Evolutionary conservation across 2,797 vertebrate species (phyloP).

Genomic region (Ataeniobius toweri): DNA sequence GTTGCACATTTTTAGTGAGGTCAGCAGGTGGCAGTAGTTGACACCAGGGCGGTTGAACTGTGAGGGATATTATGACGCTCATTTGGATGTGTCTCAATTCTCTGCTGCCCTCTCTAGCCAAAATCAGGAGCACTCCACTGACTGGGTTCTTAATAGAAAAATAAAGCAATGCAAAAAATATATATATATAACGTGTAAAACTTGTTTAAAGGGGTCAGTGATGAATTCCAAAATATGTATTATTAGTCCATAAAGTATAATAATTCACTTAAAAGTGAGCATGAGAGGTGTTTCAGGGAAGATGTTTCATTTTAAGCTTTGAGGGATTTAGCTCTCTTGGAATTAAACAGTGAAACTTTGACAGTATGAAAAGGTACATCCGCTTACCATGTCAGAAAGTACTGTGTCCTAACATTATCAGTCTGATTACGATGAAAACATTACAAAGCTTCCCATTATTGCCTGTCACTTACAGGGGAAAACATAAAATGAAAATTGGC

Average conservation of each 20-base stretch:
- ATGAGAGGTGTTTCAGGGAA: slow-evolving; percentile 16
- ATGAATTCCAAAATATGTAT: slow-evolving; percentile 16
- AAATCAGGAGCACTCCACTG: slow-evolving; percentile 5
- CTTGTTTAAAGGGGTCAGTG: slow-evolving; percentile 9
- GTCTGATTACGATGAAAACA: slow-evolving; percentile 11
- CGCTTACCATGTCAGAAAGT: background rate
- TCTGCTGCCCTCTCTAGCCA: slow-evolving; percentile 33
- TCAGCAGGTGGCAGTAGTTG: slow-evolving; percentile 72
- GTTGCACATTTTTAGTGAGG: background rate
- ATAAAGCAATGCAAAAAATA: background rate
- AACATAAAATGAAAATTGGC: slow-evolving; percentile 15
- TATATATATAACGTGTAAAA: background rate
- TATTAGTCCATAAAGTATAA: slow-evolving; percentile 13
- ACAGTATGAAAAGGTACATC: slow-evolving; percentile 11
- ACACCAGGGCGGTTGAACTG: slow-evolving; percentile 18
- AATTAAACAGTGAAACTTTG: background rate
- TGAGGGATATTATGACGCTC: slow-evolving; percentile 22
- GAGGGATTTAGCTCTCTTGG: slow-evolving; percentile 15
- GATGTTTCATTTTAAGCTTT: slow-evolving; percentile 1
- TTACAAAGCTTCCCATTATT: background rate
- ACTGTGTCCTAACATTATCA: background rate
- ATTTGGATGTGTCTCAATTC: slow-evolving; percentile 25
- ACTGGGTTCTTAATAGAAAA: slow-evolving; percentile 18
- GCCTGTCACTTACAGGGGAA: background rate
- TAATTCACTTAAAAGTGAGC: slow-evolving; percentile 23